A percentile compares a stretch with the other conserved stretches of the same genome.
phyloP scores from a whole-genome alignment of 1,140 invertebrate genomes.

The Formica selysi region DNA sequence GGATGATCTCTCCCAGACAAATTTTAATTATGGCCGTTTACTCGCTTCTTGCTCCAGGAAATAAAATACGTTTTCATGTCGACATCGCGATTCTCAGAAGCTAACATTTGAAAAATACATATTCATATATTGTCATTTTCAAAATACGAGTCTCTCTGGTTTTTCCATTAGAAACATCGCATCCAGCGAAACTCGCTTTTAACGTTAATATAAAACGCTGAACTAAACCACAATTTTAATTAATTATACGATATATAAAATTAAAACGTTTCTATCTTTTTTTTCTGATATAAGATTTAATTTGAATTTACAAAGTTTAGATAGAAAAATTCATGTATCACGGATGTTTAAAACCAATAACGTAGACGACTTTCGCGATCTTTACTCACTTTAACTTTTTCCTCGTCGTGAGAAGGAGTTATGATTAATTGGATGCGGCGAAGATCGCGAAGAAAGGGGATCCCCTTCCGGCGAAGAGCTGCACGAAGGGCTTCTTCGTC shows the following conservation, averaged over 20 bases:
- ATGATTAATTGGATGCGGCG: constrained; percentile 30
- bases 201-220: background rate
- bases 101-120: background rate
- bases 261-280: background rate
- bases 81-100: constrained; percentile 11
- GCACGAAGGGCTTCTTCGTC: background rate
- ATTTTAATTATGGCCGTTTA: constrained; percentile 51
- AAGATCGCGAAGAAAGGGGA: constrained; percentile 28
- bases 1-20: constrained; percentile 19
- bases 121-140: background rate
- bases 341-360: background rate
- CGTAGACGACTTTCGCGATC: background rate
- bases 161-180: background rate
- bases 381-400: constrained; percentile 10
- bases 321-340: background rate
- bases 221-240: background rate
- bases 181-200: background rate
- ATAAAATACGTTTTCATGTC: background rate
- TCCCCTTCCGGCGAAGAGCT: background rate
- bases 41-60: background rate
- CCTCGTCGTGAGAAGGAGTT: background rate
- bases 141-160: background rate
- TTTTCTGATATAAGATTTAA: background rate
- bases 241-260: background rate
- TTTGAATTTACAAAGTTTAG: background rate